Evolutionary conservation across 1,140 invertebrate genomes (phyloP), one percentile per base, ranked within the genome.

Genomic region (Drosophila pseudoananassae): DNA sequence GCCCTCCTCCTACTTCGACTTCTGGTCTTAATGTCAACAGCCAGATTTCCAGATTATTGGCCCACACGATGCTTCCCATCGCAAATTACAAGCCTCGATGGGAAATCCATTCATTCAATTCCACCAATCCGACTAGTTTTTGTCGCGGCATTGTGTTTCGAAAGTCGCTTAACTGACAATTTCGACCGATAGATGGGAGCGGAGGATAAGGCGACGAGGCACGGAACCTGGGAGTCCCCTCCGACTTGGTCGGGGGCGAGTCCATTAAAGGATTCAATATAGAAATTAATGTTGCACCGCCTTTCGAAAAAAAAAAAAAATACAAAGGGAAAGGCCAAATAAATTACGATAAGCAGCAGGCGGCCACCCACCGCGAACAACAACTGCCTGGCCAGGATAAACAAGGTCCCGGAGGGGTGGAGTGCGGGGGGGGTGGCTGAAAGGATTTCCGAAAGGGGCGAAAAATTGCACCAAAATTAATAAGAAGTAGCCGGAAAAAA

Each of bases 401-500:
- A 55, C 46, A 61, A 29, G 40, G 27, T n/a, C 8, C 38, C 1
- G 40, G 14, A 9, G 38, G n/a, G 5, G 6, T 6, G 38, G n/a
- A 38, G 15, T 57, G 12, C 38, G 29, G 25, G 33, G 9, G 46
- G 52, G 15, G 23, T n/a, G n/a, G 20, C 33, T 7, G 45, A 51
- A 51, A 58, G 55, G 76, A 38, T 52, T 66, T 53, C 61, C 57
- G 29, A 77, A 84, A 84, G 77, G 81, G 81, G 78, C 78, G 77
- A 81, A 85, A 87, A 87, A 87, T 85, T 85, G 78, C 81, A 87
- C 82, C 77, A 77, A 87, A 82, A 85, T 87, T 81, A 87, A 81
- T 77, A 81, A 84, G 66, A 64, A 61, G 58, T 61, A 4, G 53
- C 17, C 3, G 40, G 15, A 59, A 27, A 74, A 66, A 63, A 71